phyloP scores from a whole-genome alignment of 2,888 invertebrate genomes.

The Andrena bucephala region DNA sequence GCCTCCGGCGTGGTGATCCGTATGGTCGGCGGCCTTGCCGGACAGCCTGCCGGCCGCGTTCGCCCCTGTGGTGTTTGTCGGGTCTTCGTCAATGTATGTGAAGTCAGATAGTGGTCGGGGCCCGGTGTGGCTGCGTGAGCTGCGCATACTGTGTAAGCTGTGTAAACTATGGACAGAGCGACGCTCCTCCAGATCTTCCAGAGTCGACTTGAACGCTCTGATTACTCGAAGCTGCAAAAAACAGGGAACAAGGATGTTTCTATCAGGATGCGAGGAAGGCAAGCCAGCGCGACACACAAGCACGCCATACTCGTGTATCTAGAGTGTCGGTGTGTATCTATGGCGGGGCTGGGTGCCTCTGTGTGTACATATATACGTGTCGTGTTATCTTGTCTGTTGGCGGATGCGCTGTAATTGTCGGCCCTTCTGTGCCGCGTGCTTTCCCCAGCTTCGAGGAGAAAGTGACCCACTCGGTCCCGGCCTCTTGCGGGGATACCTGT shows the following conservation, averaged over 20 bases:
- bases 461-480: slow-evolving; percentile 1
- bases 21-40: slow-evolving; percentile 88
- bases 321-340: slow-evolving; percentile 45
- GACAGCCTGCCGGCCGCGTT: slow-evolving; percentile 68
- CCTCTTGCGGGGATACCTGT: slow-evolving; percentile 25
- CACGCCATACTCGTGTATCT: slow-evolving; percentile 74
- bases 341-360: background rate
- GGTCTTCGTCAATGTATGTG: slow-evolving; percentile 93
- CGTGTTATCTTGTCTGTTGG: background rate
- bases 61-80: slow-evolving; percentile 81
- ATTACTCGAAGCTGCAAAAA: slow-evolving; percentile 99
- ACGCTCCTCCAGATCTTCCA: slow-evolving; percentile 99
- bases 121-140: slow-evolving; percentile 91
- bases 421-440: background rate
- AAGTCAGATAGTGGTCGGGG: slow-evolving; percentile 92
- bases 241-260: slow-evolving; percentile 86
- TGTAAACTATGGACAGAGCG: slow-evolving; percentile 99
- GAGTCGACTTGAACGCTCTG: slow-evolving; percentile 99
- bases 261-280: slow-evolving; percentile 83
- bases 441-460: background rate
- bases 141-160: slow-evolving; percentile 94
- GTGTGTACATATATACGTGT: background rate
- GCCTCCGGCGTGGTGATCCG: slow-evolving; percentile 79
- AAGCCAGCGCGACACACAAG: slow-evolving; percentile 83
- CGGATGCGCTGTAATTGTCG: background rate